Evolutionary conservation across 2,888 invertebrate genomes (phyloP), one percentile per base, ranked within the genome.

Genomic region (Biston stratarius): DNA sequence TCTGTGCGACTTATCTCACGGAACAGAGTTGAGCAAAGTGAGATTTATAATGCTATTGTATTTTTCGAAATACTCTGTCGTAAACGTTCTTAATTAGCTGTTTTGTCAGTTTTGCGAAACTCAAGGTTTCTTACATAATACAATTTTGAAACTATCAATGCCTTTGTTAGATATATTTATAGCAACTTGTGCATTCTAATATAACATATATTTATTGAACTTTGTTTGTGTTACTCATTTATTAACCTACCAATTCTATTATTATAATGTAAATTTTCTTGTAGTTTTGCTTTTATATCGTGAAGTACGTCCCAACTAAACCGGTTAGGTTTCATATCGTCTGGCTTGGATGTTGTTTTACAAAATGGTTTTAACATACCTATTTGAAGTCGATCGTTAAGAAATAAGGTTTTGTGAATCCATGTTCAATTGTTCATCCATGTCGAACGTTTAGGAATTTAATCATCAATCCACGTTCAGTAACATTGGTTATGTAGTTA

Each of bases 301-400:
- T 44, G 10, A 33, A 12, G 14, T 47, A 47, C 14, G n/a, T n/a
- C n/a, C n/a, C n/a, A n/a, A n/a, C 44, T 57, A 61, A 52, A 62
- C 61, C 52, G 57, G 66, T 24, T 24, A 24, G 24, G 24, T 66
- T 40, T 10, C 14, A 40, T 57, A 24, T 42, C 38, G 66, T 57
- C 52, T 66, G 61, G 47, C 11, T 55, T 11, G 7, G 33, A 42
- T 33, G 52, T 38, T 45, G 52, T 60, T 65, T 60, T 61, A 60
- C 53, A 62, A 66, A 61, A 58, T 34, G 53, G 48, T 59, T 12
- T 48, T 64, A 36, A 60, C 42, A 33, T 14, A n/a, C n/a, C n/a
- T 45, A 14, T 57, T 47, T 24, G 1, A 24, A 24, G 24, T 24
- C 24, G 5, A n/a, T 6, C 7, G 51, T 24, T 53, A 10, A 10